phyloP scores from a whole-genome alignment of 2,888 invertebrate genomes.

The Luffia ferchaultella region DNA sequence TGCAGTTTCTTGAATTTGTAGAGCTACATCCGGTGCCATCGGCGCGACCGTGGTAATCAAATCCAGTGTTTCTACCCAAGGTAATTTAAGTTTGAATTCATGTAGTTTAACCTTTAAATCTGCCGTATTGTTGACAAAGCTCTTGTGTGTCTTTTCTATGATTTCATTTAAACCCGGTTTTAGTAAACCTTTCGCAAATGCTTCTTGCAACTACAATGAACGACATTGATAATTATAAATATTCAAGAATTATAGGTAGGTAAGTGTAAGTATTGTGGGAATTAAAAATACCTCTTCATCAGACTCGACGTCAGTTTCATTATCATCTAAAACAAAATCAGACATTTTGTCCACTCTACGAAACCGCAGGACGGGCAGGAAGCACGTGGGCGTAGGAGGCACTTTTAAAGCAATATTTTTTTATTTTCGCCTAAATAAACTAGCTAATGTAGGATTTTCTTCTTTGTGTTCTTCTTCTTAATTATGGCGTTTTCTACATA shows the following conservation, averaged over 20 bases:
- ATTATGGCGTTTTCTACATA: no score
- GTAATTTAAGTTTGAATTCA: slow-evolving; percentile 74
- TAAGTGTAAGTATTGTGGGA: no score
- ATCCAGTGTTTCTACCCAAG: slow-evolving; percentile 90
- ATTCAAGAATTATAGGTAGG: slow-evolving; percentile 18
- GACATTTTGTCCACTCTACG: slow-evolving; percentile 25
- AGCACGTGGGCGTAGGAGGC: no score
- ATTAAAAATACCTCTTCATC: slow-evolving; percentile 62
- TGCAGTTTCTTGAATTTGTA: slow-evolving; percentile 80
- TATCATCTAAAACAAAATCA: slow-evolving; percentile 52
- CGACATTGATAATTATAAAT: slow-evolving; percentile 11
- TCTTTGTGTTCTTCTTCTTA: no score
- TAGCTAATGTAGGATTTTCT: no score
- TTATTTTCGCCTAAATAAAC: no score
- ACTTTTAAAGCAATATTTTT: no score
- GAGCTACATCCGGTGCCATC: slow-evolving; percentile 83
- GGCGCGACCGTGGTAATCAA: slow-evolving; percentile 80
- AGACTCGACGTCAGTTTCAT: slow-evolving; percentile 62
- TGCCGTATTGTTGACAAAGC: slow-evolving; percentile 75
- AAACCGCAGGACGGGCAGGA: no score
- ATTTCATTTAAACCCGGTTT: slow-evolving; percentile 86
- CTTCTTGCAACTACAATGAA: slow-evolving; percentile 81
- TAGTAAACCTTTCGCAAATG: slow-evolving; percentile 83
- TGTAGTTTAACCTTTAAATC: slow-evolving; percentile 75
- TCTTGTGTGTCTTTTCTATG: slow-evolving; percentile 63